Evolutionary conservation across 2,888 invertebrate species (phyloP).

Genomic region (Enchytraeus crypticus): DNA sequence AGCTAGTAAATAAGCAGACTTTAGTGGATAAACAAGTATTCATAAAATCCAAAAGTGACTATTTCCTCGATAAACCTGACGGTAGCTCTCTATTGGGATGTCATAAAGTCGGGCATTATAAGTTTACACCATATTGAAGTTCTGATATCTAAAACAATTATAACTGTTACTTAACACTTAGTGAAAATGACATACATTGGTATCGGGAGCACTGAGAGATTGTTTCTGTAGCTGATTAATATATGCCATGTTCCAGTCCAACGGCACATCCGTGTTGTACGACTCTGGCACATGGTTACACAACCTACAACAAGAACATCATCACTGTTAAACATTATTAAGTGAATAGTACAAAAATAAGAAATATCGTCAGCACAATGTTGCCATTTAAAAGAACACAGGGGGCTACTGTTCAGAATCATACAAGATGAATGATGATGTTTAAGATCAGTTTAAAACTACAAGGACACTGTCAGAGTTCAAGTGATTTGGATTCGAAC

Average conservation of each 20-base stretch:
- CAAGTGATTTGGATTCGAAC: too few relatives aligned
- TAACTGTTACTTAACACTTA: not conserved
- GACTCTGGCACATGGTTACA: conserved; percentile 2
- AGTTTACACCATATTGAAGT: not conserved
- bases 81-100: conserved; percentile 64
- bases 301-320: not conserved
- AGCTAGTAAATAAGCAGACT: too few relatives aligned
- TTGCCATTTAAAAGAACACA: too few relatives aligned
- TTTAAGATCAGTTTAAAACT: too few relatives aligned
- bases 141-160: not conserved
- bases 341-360: not conserved
- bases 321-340: not conserved
- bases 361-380: too few relatives aligned
- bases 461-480: too few relatives aligned
- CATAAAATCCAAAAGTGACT: too few relatives aligned
- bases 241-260: not conserved
- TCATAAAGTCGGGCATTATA: not conserved
- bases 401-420: too few relatives aligned
- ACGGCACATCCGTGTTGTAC: not conserved
- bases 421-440: too few relatives aligned
- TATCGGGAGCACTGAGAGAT: not conserved
- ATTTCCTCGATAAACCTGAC: too few relatives aligned
- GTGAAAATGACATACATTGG: too few relatives aligned
- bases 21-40: too few relatives aligned
- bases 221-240: not conserved